These are phyloP conservation scores for Drosophila rubida DNA, from an alignment of 2,888 invertebrate genomes.

Conservation along the genomic window DNA sequence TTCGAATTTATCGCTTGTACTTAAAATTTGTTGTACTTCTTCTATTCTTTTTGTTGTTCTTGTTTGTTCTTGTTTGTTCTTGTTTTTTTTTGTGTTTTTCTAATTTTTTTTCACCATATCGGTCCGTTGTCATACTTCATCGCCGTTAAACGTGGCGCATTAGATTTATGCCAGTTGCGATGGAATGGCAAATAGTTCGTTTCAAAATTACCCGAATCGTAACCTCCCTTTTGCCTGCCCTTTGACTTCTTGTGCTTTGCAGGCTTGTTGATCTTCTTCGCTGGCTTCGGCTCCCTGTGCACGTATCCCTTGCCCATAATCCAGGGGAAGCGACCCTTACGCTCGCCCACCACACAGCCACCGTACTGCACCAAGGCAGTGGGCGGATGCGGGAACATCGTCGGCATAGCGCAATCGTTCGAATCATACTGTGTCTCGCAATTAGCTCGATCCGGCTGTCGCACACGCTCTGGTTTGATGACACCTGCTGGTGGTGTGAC, in stretches of 20 bases:
- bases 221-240: slow-evolving; percentile 37
- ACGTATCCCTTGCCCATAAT: slow-evolving; percentile 60
- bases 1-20: background rate
- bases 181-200: background rate
- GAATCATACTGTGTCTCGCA: slow-evolving; percentile 88
- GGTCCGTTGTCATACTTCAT: background rate
- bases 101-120: background rate
- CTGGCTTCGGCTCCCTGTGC: slow-evolving; percentile 32
- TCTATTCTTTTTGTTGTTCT: background rate
- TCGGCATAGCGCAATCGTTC: slow-evolving; percentile 85
- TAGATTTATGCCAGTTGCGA: slow-evolving; percentile 42
- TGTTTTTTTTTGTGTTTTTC: background rate
- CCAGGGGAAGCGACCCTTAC: slow-evolving; percentile 51
- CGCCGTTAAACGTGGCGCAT: background rate
- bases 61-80: background rate
- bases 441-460: slow-evolving; percentile 85
- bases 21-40: background rate
- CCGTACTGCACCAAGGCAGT: slow-evolving; percentile 72
- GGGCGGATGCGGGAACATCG: slow-evolving; percentile 69
- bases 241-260: slow-evolving; percentile 22
- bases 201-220: slow-evolving; percentile 1
- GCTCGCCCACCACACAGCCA: slow-evolving; percentile 73
- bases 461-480: slow-evolving; percentile 87
- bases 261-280: slow-evolving; percentile 27
- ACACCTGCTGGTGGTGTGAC: slow-evolving; percentile 90